These are phyloP conservation scores for Trichonephila inaurata DNA, from an alignment of 1,140 invertebrate genomes.

Conservation along the genomic window DNA sequence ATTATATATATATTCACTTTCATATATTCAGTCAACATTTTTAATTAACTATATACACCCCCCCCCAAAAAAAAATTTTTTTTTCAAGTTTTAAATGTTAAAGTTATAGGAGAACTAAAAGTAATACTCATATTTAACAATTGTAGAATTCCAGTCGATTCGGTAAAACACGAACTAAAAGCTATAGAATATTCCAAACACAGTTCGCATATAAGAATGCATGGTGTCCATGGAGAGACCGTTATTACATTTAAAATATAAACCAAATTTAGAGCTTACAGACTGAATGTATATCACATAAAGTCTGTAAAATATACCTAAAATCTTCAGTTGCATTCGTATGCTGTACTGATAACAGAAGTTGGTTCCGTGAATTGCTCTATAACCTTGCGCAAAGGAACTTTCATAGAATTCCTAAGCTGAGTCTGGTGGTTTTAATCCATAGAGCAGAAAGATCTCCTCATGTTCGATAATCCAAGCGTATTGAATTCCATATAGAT, in stretches of 20 bases:
- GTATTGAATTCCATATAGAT: slow-evolving; percentile 26
- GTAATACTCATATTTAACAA: too few species aligned
- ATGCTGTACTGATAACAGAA: neutral
- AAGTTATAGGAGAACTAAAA: too few species aligned
- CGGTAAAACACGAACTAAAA: too few species aligned
- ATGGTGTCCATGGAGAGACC: neutral
- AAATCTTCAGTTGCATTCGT: neutral
- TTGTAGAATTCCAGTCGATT: too few species aligned
- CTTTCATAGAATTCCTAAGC: slow-evolving; percentile 16
- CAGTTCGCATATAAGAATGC: neutral
- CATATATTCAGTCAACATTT: too few species aligned
- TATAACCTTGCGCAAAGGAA: neutral
- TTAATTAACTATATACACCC: too few species aligned
- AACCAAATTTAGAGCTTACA: neutral
- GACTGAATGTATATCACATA: neutral
- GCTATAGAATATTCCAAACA: too few species aligned
- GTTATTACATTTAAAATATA: neutral
- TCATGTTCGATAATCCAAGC: slow-evolving; percentile 52
- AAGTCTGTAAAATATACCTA: slow-evolving; percentile 31
- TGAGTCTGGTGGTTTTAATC: slow-evolving; percentile 51
- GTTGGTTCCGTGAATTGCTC: slow-evolving; percentile 3
- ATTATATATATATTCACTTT: too few species aligned
- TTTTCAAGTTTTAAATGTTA: too few species aligned
- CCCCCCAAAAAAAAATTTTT: too few species aligned
- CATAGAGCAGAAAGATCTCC: slow-evolving; percentile 15